These are phyloP conservation scores for Alexandromys fortis DNA, from an alignment of 2,113 vertebrate species.

Conservation along the genomic window DNA sequence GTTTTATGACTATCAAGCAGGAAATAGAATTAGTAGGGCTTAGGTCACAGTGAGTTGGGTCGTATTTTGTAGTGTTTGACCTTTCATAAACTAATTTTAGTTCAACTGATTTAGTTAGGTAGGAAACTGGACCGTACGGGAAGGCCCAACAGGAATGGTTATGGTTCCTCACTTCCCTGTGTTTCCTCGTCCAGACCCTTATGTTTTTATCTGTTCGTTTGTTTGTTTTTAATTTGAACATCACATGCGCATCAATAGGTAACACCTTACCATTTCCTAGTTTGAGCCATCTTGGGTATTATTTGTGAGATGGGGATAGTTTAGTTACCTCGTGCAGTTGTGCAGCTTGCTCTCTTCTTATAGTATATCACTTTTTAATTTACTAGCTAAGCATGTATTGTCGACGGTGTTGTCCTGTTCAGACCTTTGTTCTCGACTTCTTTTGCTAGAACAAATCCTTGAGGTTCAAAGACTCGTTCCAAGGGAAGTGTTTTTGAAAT, in stretches of 20 bases:
- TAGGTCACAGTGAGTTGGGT: not conserved
- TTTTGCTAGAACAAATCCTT: not conserved
- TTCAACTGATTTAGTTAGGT: not conserved
- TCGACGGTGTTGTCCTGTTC: not conserved
- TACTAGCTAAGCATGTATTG: not conserved
- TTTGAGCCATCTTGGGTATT: not conserved
- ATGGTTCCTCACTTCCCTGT: not conserved
- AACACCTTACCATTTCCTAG: not conserved
- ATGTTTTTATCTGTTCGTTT: not conserved
- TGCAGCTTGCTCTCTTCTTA: not conserved
- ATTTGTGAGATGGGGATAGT: not conserved
- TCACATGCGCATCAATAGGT: not conserved
- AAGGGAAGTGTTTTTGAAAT: not conserved
- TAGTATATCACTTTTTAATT: not conserved
- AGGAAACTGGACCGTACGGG: not conserved
- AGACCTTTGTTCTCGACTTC: not conserved
- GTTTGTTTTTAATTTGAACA: not conserved
- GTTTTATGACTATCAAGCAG: conserved; percentile 1
- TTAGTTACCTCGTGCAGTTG: not conserved
- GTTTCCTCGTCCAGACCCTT: not conserved
- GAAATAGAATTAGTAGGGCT: not conserved
- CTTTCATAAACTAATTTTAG: conserved; percentile 1
- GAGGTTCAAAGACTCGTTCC: not conserved
- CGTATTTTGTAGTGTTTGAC: not conserved
- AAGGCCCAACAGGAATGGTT: not conserved